Percentiles rank a stretch among this genome's conserved stretches.
Conservation (phyloP, 2,797 vertebrate species). For the Calcarius lapponicus region DNA sequence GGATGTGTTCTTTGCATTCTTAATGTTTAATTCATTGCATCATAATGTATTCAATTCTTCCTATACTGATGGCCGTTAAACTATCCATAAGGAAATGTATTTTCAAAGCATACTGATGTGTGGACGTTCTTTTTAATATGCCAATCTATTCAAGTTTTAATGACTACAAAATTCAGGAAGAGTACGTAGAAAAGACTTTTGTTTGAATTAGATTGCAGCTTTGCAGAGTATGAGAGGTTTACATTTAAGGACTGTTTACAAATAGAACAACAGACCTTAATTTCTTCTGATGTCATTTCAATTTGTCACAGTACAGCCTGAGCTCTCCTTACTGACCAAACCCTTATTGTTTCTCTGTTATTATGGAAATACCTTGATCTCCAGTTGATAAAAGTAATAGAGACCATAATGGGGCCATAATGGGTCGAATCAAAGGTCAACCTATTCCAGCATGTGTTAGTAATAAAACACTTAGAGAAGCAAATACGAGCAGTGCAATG, state of each 20-base stretch:
- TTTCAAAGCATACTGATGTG: not conserved
- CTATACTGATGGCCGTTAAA: not conserved
- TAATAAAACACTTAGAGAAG: not conserved
- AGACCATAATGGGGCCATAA: not conserved
- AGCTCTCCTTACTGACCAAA: not conserved
- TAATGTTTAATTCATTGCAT: not conserved
- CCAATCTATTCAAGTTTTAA: not conserved
- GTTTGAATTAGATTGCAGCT: not conserved
- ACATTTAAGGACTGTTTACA: not conserved
- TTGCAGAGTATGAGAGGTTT: not conserved
- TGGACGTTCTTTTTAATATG: not conserved
- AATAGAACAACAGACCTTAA: not conserved
- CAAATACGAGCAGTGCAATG: not conserved
- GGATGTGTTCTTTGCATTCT: not conserved
- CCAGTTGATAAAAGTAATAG: not conserved
- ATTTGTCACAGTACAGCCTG: not conserved
- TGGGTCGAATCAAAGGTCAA: not conserved
- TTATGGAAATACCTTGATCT: not conserved
- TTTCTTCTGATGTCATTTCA: not conserved
- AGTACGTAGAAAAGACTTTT: fast-evolving
- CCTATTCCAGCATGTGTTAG: not conserved
- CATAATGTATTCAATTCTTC: not conserved
- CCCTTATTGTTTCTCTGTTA: not conserved
- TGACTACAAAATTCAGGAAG: not conserved
- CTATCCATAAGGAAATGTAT: not conserved